Base-by-base conservation (phyloP, 2,888 invertebrate species). In the Atherix ibis region DNA sequence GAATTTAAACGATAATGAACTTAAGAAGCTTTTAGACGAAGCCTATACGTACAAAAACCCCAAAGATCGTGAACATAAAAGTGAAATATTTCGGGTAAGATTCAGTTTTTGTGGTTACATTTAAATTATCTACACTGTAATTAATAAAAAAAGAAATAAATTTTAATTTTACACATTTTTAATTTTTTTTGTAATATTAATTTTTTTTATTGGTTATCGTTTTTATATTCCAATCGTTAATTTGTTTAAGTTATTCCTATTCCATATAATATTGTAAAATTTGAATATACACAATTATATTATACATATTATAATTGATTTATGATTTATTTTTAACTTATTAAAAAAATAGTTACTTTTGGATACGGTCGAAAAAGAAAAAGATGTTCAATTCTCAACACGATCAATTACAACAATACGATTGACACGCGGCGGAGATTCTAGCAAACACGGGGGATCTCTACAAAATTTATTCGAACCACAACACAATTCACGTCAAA, bases 31-130 rank as follows among this genome's bases (percentile, higher is more conserved):
- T 43, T 65, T 85, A 48, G 82, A 85, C 56, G 85, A 85, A 66
- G 84, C 83, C 45, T 74, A 81, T 53, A 76, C 73, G 44, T 85
- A 85, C 64, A 83, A 82, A 61, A 73, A 75, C 56, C 84, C 84
- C 36, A 80, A 81, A 65, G 85, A 85, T 56, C 70, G 79, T 44
- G 79, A 82, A 61, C 81, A 83, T 49, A 85, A 84, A 63, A 84
- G 84, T 60, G 71, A 71, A 59, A 70, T 80, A 38, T 85, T 85
- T 61, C 76, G 79, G 70, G 84, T 84, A n/a, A n/a, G n/a, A n/a
- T n/a, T n/a, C n/a, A n/a, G n/a, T n/a, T n/a, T n/a, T n/a, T n/a
- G n/a, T n/a, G n/a, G n/a, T n/a, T n/a, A n/a, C n/a, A n/a, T n/a
- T n/a, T n/a, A n/a, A n/a, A n/a, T n/a, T n/a, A n/a, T n/a, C n/a